Evolutionary conservation across 2,797 vertebrate genomes (phyloP), one percentile per base, ranked within the genome.

Genomic region (Mus spretus): DNA sequence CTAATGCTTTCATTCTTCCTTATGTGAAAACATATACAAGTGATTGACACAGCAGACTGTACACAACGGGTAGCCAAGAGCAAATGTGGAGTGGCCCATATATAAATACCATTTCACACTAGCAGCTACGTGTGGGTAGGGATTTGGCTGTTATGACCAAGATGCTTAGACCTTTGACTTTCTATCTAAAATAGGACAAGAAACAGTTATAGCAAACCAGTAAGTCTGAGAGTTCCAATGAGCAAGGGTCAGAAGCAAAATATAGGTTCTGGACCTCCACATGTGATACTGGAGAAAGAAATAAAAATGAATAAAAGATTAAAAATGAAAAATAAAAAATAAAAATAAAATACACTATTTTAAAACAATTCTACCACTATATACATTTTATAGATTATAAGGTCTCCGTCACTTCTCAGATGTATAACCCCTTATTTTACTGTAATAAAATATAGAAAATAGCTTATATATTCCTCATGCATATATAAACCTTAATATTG

Each of bases 21-120:
- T 61, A 91, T 96, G 94, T 96, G 91, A 95, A 97, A 96, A 94
- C 95, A 96, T 91, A 93, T 93, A 86, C 72, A 82, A 70, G 70
- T 47, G 85, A 93, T 40, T 57, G 57, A 82, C 79, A 89, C 88
- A 84, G n/a, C 61, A 55, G 34, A 93, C 75, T 15, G 37, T 74
- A 40, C 53, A 22, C 44, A 89, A 81, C n/a, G 28, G 44, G 47
- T 81, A 70, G 90, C 75, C 90, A 72, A 55, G 65, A 96, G 53
- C 59, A 37, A 82, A 86, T 50, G 53, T 53, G 24, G 53, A 81
- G 67, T 1, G 7, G 65, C 63, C 13, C 10, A 0, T 2, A 63
- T 74, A 28, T 15, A 89, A 88, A 47, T 57, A 34, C 3, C 40
- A 34, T 81, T n/a, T 8, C 59, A 67, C 20, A 6, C 44, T 57